Percentiles rank a stretch among this genome's conserved stretches.
These are phyloP conservation scores for Operophtera brumata DNA, from an alignment of 2,888 invertebrate genomes.

Conservation along the genomic window DNA sequence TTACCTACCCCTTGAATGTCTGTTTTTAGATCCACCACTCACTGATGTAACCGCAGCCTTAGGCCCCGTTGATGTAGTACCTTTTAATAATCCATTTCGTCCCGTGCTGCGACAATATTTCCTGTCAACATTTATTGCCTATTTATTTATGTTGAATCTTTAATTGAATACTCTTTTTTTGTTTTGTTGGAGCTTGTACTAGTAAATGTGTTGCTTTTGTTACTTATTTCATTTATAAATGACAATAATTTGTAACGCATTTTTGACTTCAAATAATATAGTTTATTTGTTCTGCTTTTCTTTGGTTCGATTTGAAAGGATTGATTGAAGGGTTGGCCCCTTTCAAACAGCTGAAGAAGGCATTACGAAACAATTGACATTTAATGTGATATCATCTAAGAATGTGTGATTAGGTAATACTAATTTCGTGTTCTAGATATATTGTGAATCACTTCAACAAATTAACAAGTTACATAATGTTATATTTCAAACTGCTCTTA, in stretches of 20 bases:
- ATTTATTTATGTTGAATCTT: constrained; percentile 48
- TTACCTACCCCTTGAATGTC: too few relatives aligned
- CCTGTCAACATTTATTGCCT: constrained; percentile 45
- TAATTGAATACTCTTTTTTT: constrained; percentile 50
- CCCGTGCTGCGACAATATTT: constrained; percentile 63
- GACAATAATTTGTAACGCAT: too few relatives aligned
- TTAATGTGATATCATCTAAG: too few relatives aligned
- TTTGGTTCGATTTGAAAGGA: too few relatives aligned
- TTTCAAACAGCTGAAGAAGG: too few relatives aligned
- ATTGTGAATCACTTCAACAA: not conserved
- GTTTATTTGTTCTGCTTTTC: too few relatives aligned
- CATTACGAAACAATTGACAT: too few relatives aligned
- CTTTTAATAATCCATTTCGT: constrained; percentile 59
- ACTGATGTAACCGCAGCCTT: constrained; percentile 11
- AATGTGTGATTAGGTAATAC: too few relatives aligned
- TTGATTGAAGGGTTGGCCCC: too few relatives aligned
- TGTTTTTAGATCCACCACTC: not conserved
- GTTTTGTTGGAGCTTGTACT: constrained; percentile 19
- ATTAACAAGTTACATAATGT: not conserved
- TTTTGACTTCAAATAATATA: too few relatives aligned
- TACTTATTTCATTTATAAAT: not conserved
- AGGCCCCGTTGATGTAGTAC: constrained; percentile 49
- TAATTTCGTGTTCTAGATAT: too few relatives aligned
- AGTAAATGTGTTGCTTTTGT: not conserved
- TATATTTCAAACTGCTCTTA: constrained; percentile 4